Evolutionary conservation across 1,140 invertebrate species (phyloP), one percentile per base, ranked within the genome.

Genomic region (Kradibia gibbosae): DNA sequence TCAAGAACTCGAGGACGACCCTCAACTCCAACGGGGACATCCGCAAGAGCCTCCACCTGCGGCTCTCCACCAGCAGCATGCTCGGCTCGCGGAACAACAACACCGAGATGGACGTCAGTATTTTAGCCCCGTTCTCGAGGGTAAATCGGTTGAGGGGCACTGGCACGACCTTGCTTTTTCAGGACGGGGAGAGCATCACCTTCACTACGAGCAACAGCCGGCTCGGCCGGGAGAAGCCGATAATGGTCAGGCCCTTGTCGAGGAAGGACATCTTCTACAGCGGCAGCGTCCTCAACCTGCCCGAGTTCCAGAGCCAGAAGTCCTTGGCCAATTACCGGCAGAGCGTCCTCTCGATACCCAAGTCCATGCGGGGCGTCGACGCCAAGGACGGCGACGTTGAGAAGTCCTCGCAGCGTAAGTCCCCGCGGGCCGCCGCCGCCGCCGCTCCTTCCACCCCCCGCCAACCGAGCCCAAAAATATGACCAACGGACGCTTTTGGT

Each of bases 231-330:
- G 94, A 95, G 85, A 93, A 93, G 22, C 90, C 93, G 8, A 90
- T 94, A 82, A 96, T 98, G 91, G 95, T 98, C 25, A 94, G 98
- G 25, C 98, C 98, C 3, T 91, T 99, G 89, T 98, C 98, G 10
- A 93, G 98, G 62, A 99, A 99, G 91, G 98, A 99, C 90, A 99
- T 99, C 84, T 99, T 99, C 92, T 99, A 99, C 92, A 97, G 98
- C 20, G 98, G 98, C 36, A 98, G 97, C 39, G 95, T 99, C 11
- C 92, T 96, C 42, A 96, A 98, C 91, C 92, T 99, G 73, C 97
- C 96, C 0, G 96, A 98, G 90, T 99, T 95, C 90, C 96, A 98
- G 87, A 97, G 96, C 78, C 97, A 98, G 89, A 97, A 97, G 85
- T 97, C 97, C 13, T 92, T 99, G n/a, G 94, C 95, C 48, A 95